A percentile compares a stretch with the other conserved stretches of the same genome.
phyloP scores from a whole-genome alignment of 2,113 vertebrate species.

The Oncorhynchus tshawytscha region DNA sequence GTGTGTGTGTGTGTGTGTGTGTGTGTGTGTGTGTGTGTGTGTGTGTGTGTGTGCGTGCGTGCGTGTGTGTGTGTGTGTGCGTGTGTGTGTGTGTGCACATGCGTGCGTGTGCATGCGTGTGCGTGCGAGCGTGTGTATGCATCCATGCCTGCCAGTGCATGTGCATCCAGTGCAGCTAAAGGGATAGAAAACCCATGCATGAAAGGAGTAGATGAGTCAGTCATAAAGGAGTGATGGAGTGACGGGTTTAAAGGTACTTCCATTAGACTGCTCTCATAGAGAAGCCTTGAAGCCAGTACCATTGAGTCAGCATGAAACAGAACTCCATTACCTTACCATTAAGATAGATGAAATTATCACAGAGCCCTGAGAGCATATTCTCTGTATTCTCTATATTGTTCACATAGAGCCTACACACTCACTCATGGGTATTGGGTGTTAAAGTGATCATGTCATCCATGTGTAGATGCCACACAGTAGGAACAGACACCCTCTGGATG shows the following conservation, averaged over 20 bases:
- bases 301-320: too few species aligned
- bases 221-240: background rate
- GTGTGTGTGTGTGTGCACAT: background rate
- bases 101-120: background rate
- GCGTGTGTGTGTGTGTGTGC: background rate
- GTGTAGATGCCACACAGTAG: too few species aligned
- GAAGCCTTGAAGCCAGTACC: background rate
- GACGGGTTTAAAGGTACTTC: background rate
- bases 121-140: too few species aligned
- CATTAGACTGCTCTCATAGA: background rate
- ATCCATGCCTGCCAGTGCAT: background rate
- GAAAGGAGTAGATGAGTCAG: background rate
- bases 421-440: too few species aligned
- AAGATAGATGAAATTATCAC: too few species aligned
- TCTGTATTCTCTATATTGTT: too few species aligned
- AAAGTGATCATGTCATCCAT: too few species aligned
- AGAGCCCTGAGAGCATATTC: too few species aligned
- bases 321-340: too few species aligned
- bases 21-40: background rate
- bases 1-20: background rate
- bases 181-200: background rate
- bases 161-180: background rate
- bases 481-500: constrained; percentile 7
- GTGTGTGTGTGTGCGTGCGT: background rate
- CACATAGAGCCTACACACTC: too few species aligned